Conservation (phyloP, 2,888 invertebrate species). For the Cephus pulcher region DNA sequence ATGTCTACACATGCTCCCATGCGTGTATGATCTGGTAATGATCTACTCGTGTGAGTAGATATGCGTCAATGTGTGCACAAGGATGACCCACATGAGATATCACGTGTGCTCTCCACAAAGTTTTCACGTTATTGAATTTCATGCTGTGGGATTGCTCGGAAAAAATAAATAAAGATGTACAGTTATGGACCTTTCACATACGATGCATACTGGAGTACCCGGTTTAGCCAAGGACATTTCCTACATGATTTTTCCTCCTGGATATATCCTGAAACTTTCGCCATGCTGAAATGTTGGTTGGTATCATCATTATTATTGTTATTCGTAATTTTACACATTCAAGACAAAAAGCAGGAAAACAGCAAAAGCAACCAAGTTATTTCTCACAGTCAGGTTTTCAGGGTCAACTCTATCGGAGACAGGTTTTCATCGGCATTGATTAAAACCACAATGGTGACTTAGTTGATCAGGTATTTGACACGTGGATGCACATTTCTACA, state of each 20-base stretch:
- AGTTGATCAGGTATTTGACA: slow-evolving; percentile 26
- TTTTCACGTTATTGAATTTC: slow-evolving; percentile 19
- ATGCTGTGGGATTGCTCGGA: background rate
- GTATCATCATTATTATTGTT: too few species aligned
- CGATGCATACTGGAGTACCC: background rate
- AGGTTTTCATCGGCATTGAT: background rate
- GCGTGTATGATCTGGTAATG: background rate
- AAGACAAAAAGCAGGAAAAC: background rate
- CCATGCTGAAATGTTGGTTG: background rate
- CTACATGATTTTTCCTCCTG: background rate
- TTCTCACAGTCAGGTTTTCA: background rate
- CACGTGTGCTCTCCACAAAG: background rate
- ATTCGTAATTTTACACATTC: background rate
- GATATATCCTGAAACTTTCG: background rate
- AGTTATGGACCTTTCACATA: background rate
- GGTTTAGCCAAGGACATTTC: background rate
- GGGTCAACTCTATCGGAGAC: background rate
- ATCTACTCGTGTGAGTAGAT: background rate
- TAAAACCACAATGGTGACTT: slow-evolving; percentile 27
- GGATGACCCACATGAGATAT: background rate
- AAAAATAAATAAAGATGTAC: background rate
- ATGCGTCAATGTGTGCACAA: background rate
- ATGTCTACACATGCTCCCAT: background rate
- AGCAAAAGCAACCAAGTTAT: background rate
- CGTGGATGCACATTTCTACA: slow-evolving; percentile 19